These are phyloP conservation scores for Acanthosoma haemorrhoidale DNA, from an alignment of 2,888 invertebrate species.

Conservation along the genomic window DNA sequence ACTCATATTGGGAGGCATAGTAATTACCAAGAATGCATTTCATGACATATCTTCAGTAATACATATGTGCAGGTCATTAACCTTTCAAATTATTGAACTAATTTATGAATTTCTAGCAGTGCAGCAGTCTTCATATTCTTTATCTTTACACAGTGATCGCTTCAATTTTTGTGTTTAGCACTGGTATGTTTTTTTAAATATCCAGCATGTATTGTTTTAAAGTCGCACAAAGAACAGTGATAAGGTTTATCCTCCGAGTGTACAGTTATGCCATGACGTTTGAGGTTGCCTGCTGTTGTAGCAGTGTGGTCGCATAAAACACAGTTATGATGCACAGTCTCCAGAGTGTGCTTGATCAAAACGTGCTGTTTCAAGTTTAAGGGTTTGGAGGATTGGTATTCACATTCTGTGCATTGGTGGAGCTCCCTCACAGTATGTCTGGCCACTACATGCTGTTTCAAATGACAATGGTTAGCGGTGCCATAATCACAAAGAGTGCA, in stretches of 20 bases:
- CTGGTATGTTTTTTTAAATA: background rate
- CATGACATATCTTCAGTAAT: no score
- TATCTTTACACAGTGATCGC: no score
- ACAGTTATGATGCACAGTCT: background rate
- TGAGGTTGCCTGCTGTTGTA: background rate
- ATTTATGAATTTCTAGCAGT: no score
- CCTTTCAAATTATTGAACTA: no score
- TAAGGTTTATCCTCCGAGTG: background rate
- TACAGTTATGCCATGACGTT: background rate
- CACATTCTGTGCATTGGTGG: slow-evolving; percentile 1
- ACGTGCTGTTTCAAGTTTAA: background rate
- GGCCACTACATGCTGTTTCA: background rate
- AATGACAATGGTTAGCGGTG: background rate
- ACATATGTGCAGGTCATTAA: no score
- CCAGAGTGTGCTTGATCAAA: background rate
- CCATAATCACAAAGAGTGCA: background rate
- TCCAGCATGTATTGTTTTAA: background rate
- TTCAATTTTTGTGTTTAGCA: background rate
- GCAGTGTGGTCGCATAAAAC: background rate
- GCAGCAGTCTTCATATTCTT: no score
- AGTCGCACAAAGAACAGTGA: background rate
- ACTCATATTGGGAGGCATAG: no score
- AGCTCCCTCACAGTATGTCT: background rate
- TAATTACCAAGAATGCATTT: no score
- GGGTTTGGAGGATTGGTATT: background rate